phyloP scores from a whole-genome alignment of 1,140 invertebrate genomes.

The Solen grandis region DNA sequence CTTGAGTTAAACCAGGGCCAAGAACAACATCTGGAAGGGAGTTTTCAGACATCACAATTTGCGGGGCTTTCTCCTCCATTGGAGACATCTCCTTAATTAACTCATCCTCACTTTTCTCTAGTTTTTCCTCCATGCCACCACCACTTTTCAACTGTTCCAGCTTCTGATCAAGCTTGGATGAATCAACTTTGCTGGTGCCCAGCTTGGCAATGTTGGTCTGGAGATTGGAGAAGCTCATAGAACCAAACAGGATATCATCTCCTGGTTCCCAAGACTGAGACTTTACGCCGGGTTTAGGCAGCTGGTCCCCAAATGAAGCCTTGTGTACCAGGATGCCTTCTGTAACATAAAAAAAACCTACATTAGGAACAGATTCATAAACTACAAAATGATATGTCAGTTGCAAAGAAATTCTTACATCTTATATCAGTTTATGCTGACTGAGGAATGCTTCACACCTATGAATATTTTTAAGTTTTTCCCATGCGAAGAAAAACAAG shows the following conservation, averaged over 20 bases:
- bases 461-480: too few relatives aligned
- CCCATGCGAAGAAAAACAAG: too few relatives aligned
- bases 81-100: background rate
- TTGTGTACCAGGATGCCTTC: conserved; percentile 83
- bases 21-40: conserved; percentile 65
- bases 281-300: conserved; percentile 72
- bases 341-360: too few relatives aligned
- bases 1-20: conserved; percentile 44
- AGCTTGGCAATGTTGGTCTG: conserved; percentile 67
- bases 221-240: conserved; percentile 55
- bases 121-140: background rate
- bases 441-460: too few relatives aligned
- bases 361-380: too few relatives aligned
- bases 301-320: conserved; percentile 82
- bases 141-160: conserved; percentile 32
- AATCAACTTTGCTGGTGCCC: conserved; percentile 37
- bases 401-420: too few relatives aligned
- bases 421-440: too few relatives aligned
- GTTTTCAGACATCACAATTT: background rate
- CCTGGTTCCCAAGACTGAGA: conserved; percentile 83
- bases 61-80: background rate
- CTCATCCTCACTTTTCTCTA: conserved; percentile 19
- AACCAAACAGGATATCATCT: conserved; percentile 82
- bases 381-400: too few relatives aligned
- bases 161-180: conserved; percentile 19